A percentile compares a stretch with the other conserved stretches of the same genome.
Evolutionary conservation across 2,113 vertebrate genomes (phyloP).

Genomic region (Camelus bactrianus): DNA sequence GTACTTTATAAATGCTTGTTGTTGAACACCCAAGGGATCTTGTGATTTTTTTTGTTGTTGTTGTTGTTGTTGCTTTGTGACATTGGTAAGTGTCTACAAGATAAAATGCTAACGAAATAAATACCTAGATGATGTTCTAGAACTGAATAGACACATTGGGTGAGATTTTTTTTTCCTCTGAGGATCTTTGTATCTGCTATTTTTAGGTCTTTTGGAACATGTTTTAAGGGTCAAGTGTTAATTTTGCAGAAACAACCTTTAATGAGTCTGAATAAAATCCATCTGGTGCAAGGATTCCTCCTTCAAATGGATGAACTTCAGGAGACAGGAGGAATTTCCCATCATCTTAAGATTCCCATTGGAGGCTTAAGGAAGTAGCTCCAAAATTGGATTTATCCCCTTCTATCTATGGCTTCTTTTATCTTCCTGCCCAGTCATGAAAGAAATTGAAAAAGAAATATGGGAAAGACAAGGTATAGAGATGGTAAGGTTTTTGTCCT

Average conservation of each 20-base stretch:
- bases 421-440: background rate
- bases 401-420: background rate
- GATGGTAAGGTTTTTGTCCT: constrained; percentile 18
- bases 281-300: constrained; percentile 11
- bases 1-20: too few relatives aligned
- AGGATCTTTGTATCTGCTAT: constrained; percentile 12
- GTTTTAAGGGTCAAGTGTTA: constrained; percentile 69
- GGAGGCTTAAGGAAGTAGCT: background rate
- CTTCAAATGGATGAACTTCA: background rate
- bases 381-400: background rate
- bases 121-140: background rate
- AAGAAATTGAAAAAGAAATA: background rate
- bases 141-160: background rate
- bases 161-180: background rate
- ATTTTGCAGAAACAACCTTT: constrained; percentile 71
- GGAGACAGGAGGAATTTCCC: constrained; percentile 26
- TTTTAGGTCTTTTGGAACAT: constrained; percentile 64
- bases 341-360: background rate
- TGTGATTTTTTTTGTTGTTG: background rate
- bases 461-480: background rate
- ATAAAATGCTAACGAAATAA: background rate
- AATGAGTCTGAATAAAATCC: constrained; percentile 61
- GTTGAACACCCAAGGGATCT: background rate
- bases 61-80: constrained; percentile 6
- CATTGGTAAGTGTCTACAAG: background rate